Conservation (phyloP, 2,888 invertebrate species). For the Platerodrilus igneus region DNA sequence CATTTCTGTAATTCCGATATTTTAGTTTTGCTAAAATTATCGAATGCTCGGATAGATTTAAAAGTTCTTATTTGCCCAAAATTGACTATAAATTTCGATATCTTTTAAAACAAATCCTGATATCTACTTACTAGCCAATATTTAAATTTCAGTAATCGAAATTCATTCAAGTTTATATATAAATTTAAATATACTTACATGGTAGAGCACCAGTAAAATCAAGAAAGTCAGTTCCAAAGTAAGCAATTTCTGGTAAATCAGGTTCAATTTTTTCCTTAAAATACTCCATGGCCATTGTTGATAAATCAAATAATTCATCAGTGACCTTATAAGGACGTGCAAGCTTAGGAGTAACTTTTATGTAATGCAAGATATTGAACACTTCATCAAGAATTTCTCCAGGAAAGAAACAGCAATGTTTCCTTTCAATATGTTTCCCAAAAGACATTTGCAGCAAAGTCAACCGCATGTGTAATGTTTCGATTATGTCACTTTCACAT, state of each 20-base stretch:
- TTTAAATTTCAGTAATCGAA: no score
- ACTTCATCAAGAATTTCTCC: conserved; percentile 93
- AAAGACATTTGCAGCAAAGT: conserved; percentile 90
- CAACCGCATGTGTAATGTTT: conserved; percentile 87
- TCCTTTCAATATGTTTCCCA: conserved; percentile 89
- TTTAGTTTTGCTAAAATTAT: no score
- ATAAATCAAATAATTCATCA: conserved; percentile 89
- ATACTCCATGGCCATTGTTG: conserved; percentile 97
- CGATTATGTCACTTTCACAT: conserved; percentile 88
- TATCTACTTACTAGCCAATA: no score
- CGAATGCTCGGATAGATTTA: no score
- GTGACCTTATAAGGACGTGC: conserved; percentile 88
- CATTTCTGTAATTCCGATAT: no score
- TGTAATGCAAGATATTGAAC: conserved; percentile 76
- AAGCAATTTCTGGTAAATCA: conserved; percentile 80
- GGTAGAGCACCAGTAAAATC: conserved; percentile 69
- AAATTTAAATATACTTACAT: conserved; percentile 56
- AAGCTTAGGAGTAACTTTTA: conserved; percentile 75
- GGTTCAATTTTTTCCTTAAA: conserved; percentile 93
- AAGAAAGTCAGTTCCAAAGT: conserved; percentile 80
- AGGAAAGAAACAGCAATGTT: conserved; percentile 91
- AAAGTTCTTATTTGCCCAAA: no score
- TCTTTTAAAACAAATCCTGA: no score
- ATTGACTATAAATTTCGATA: no score
- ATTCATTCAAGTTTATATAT: no score